Percentiles rank a stretch among this genome's conserved stretches.
Evolutionary conservation across 2,113 vertebrate genomes (phyloP).

Genomic region (Gavia stellata): DNA sequence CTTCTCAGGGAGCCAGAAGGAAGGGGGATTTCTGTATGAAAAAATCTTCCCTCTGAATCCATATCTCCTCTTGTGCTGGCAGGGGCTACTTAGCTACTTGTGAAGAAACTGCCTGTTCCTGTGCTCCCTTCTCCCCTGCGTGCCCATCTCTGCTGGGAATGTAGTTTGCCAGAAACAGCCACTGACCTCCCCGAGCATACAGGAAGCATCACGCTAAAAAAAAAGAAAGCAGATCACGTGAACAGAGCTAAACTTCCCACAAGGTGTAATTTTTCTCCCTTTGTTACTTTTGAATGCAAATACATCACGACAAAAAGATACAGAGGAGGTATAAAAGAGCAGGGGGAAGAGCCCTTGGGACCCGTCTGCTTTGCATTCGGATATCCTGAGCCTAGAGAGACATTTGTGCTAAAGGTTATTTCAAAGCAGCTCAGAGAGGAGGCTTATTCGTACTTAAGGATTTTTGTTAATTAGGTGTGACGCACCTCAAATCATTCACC

Average conservation of each 20-base stretch:
- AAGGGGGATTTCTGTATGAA: not conserved
- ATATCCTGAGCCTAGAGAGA: not conserved
- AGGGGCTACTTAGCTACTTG: not conserved
- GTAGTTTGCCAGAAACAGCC: not conserved
- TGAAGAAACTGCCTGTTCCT: not conserved
- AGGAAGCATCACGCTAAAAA: not conserved
- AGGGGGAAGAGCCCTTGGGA: not conserved
- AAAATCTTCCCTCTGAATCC: not conserved
- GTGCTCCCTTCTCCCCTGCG: not conserved
- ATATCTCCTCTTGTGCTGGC: not conserved
- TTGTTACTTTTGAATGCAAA: slow-evolving; percentile 21
- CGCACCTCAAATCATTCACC: not conserved
- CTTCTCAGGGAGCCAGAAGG: not conserved
- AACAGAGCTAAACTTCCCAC: not conserved
- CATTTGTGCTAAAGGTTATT: slow-evolving; percentile 22
- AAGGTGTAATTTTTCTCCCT: not conserved
- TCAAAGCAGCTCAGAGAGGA: not conserved
- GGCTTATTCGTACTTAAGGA: not conserved
- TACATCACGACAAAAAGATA: not conserved
- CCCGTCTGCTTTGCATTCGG: not conserved
- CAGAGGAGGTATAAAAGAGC: not conserved
- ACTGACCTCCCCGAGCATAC: not conserved
- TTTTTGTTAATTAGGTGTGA: not conserved
- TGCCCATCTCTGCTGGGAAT: not conserved
- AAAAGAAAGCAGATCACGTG: not conserved